A percentile compares a stretch with the other conserved stretches of the same genome.
Evolutionary conservation across 1,140 invertebrate genomes (phyloP).

Genomic region (Dinoponera quadriceps): DNA sequence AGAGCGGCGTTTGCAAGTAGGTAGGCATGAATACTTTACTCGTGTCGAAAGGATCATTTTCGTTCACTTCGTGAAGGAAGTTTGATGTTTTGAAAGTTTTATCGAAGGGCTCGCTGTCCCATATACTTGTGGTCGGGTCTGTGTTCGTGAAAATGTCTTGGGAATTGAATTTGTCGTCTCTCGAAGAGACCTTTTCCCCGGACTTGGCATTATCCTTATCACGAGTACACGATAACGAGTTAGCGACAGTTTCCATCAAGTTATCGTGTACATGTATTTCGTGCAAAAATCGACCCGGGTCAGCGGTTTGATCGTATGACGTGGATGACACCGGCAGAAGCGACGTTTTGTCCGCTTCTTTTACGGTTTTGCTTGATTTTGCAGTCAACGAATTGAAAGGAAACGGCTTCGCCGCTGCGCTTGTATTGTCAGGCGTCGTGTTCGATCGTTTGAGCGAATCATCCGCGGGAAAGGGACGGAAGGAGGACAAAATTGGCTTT

Average conservation of each 20-base stretch:
- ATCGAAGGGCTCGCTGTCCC: slow-evolving; percentile 2
- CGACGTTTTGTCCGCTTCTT: slow-evolving; percentile 43
- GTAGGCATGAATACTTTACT: slow-evolving; percentile 76
- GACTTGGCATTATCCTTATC: neutral
- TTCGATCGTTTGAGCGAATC: slow-evolving; percentile 58
- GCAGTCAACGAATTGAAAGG: slow-evolving; percentile 14
- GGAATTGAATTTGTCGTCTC: slow-evolving; percentile 20
- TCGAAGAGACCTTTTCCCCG: neutral
- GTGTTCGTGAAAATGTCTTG: slow-evolving; percentile 14
- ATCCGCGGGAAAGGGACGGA: slow-evolving; percentile 49
- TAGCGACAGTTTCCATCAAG: slow-evolving; percentile 15
- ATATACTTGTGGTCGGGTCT: slow-evolving; percentile 9
- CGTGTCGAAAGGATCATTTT: slow-evolving; percentile 80
- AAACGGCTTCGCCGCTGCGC: slow-evolving; percentile 5
- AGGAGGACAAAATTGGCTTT: slow-evolving; percentile 56
- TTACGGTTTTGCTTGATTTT: slow-evolving; percentile 17
- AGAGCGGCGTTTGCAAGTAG: slow-evolving; percentile 67
- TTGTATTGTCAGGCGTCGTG: slow-evolving; percentile 14
- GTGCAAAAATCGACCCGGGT: slow-evolving; percentile 26
- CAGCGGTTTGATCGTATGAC: neutral
- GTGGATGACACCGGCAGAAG: neutral
- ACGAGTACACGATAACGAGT: neutral
- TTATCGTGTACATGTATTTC: slow-evolving; percentile 43
- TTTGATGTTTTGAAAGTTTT: slow-evolving; percentile 45
- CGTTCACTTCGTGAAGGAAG: slow-evolving; percentile 46